Conservation (phyloP, 1,140 invertebrate genomes). For the Megathymus violae region DNA sequence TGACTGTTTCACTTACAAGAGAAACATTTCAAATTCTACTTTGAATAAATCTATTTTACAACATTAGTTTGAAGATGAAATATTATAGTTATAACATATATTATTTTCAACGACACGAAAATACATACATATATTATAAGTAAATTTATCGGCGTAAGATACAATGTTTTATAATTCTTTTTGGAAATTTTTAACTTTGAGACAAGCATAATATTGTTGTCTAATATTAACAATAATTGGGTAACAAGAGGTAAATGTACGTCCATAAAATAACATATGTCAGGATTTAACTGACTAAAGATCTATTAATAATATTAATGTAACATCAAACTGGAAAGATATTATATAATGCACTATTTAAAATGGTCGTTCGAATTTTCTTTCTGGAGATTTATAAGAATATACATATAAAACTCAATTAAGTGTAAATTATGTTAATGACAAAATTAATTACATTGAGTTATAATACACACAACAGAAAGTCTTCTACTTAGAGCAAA, state of each 20-base stretch:
- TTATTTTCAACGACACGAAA: background rate
- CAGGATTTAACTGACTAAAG: constrained; percentile 45
- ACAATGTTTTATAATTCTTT: constrained; percentile 6
- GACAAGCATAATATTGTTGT: constrained; percentile 34
- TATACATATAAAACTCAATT: background rate
- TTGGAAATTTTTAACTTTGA: constrained; percentile 30
- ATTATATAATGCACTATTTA: constrained; percentile 5
- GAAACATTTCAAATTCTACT: constrained; percentile 32
- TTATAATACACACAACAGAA: background rate
- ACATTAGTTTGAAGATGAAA: constrained; percentile 15
- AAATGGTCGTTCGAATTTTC: constrained; percentile 1
- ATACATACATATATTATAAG: constrained; percentile 4
- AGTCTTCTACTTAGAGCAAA: background rate
- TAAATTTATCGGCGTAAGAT: constrained; percentile 7
- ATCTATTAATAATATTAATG: constrained; percentile 39
- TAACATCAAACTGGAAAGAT: constrained; percentile 17
- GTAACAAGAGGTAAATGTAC: constrained; percentile 67
- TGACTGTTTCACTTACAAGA: constrained; percentile 29
- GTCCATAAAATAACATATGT: constrained; percentile 67
- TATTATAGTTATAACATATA: constrained; percentile 13
- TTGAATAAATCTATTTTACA: constrained; percentile 19
- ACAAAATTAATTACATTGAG: no score
- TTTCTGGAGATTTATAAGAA: background rate
- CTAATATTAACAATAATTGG: constrained; percentile 50
- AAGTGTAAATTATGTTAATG: background rate